Evolutionary conservation across 2,888 invertebrate species (phyloP), one percentile per base, ranked within the genome.

Genomic region (Drosophila yooni): DNA sequence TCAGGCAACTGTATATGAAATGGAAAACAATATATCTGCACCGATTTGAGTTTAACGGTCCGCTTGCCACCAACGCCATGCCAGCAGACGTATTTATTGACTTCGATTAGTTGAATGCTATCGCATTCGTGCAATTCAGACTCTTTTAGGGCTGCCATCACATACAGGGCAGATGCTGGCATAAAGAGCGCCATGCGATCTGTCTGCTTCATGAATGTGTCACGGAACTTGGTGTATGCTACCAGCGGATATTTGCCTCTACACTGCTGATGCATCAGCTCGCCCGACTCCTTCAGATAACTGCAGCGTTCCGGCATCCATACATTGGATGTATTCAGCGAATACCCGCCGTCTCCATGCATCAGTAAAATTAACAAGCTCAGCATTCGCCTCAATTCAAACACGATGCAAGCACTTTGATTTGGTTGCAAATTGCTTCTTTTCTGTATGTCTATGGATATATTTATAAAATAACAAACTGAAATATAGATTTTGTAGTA

Each of bases 1-100:
- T 85, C 85, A 21, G 73, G 48, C 38, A 88, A 13, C 36, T 81
- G 83, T 2, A 88, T 63, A 61, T 87, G 87, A 61, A 87, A 87
- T 7, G 84, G 81, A 33, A 89, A 86, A 57, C 87, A 87, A 11
- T 54, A 70, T 52, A 89, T 78, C 6, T 52, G 29, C 0, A 70
- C 81, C 0, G 51, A 21, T 0, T 52, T 27, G 7, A 89, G 53
- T 7, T 31, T 50, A 3, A 87, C 10, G 2, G 60, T 71, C 0
- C 43, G 46, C n/a, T 62, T 72, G 21, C 46, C 46, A 46, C 46
- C 46, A 46, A 21, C 21, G 46, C 46, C 46, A 46, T 46, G 46
- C 46, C 46, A 46, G 21, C 46, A 46, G 4, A 46, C 15, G 46
- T 46, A 46, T 25, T 46, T 46, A 15, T 46, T 8, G 21, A 46